Evolutionary conservation across 2,888 invertebrate species (phyloP), one percentile per base, ranked within the genome.

Genomic region (Hoplodrina ambigua): DNA sequence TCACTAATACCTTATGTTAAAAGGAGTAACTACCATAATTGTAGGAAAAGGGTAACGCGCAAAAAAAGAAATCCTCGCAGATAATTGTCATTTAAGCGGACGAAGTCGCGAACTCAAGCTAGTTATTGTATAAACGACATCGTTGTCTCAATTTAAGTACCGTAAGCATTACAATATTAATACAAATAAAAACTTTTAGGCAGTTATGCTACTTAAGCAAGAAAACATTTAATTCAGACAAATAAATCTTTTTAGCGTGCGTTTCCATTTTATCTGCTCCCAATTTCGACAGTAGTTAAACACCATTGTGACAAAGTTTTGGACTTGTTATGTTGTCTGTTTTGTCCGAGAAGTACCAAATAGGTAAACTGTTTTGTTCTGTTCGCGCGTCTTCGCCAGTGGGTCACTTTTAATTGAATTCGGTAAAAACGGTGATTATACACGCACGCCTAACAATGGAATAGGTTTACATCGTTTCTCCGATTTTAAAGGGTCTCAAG

Each of bases 391-490:
- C 83, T 82, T 71, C 85, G 88, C 71, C 89, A 94, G 91, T 94
- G 89, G 95, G 95, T 94, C 94, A 94, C 85, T 91, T 92, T 93
- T 95, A 95, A 94, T 95, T 94, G 94, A 94, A 94, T 91, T 88
- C 90, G 75, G 90, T 93, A 92, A 93, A 85, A 93, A 93, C 90
- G 83, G 89, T 89, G 91, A 93, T 94, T 94, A 92, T 92, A 91
- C 92, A 94, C 94, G 94, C 94, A 94, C 93, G 93, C 88, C 82
- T 87, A 85, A 89, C 89, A 92, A 91, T 89, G 82, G 86, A 84
- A 90, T 83, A 84, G 79, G 80, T 86, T 83, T 82, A 78, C 70
- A 69, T 84, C 80, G 89, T 85, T 86, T 85, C 85, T 82, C 67
- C 78, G 64, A 63, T 46, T 67, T 67, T 68, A 25, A 77, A 83